These are phyloP conservation scores for Ranitomeya imitator DNA, from an alignment of 2,113 vertebrate genomes.

Conservation along the genomic window DNA sequence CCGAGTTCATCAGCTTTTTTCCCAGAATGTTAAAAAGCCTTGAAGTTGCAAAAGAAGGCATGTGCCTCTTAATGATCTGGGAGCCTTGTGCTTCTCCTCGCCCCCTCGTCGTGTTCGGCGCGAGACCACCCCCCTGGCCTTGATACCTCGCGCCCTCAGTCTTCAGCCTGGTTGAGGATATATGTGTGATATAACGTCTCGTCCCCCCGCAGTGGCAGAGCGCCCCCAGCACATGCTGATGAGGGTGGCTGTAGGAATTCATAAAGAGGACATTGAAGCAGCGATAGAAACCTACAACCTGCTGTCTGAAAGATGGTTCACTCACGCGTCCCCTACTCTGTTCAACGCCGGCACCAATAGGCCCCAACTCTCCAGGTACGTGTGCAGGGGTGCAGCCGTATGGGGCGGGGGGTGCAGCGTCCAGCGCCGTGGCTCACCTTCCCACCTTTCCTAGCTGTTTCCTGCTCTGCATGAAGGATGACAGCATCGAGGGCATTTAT, in stretches of 20 bases:
- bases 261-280: conserved; percentile 84
- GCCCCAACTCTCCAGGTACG: conserved; percentile 94
- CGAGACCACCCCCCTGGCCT: too few relatives aligned
- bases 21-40: too few relatives aligned
- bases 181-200: neutral
- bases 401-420: too few relatives aligned
- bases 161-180: too few relatives aligned
- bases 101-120: too few relatives aligned
- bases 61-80: too few relatives aligned
- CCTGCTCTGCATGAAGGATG: conserved; percentile 93
- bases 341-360: conserved; percentile 94
- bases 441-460: conserved; percentile 79
- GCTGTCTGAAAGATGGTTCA: conserved; percentile 96
- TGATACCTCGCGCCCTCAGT: too few relatives aligned
- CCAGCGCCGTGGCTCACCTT: neutral
- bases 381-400: too few relatives aligned
- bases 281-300: conserved; percentile 94
- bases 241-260: conserved; percentile 93
- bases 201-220: conserved; percentile 80
- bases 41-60: too few relatives aligned
- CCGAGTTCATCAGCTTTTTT: too few relatives aligned
- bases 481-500: conserved; percentile 97
- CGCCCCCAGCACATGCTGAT: conserved; percentile 97
- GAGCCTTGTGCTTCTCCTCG: too few relatives aligned
- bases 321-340: conserved; percentile 93